Evolutionary conservation across 92 coral and sea anemone genomes (phyloP), one percentile per base, ranked within the genome.

Genomic region (Heteractis magnifica): DNA sequence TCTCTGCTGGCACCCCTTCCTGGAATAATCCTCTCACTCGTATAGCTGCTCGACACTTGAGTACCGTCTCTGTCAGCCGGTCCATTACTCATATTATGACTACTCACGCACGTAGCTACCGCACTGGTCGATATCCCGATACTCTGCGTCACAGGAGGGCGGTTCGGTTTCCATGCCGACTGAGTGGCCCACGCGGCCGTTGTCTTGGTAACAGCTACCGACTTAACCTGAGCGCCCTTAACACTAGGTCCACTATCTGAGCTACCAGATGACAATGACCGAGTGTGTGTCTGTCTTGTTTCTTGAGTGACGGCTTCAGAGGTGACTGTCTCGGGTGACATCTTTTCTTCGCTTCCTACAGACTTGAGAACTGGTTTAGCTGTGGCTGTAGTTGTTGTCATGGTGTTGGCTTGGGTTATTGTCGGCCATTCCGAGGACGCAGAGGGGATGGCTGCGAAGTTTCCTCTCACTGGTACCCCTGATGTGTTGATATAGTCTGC

Each of bases 391-490:
- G 81, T 76, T 7, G 88, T 78, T 3, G 92, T 78, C 94, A 88
- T 88, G 76, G 91, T 92, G 78, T 94, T 92, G 3, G 99, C 99
- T 88, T 97, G 99, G 53, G 88, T 87, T 16, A 97, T 95, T 58
- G 99, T 97, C 7, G 99, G 99, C 99, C 99, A 97, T 74, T 97
- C 99, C 0, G 95, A 88, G 13, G 99, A 84, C 6, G 97, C 87
- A 19, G 92, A 89, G 5, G 95, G 88, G 7, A 97, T 90, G 13
- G 99, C 99, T 49, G 96, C 92, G 62, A 85, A 97, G 89, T 94
- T 92, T 41, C 97, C 96, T n/a, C 92, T 88, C 52, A 88, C 94
- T 8, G 98, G 91, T 49, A 89, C 84, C 6, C 91, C 88, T 5
- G 92, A 87, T 10, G 91, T 70, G 88, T 82, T 81, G 20, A 80